A percentile compares a stretch with the other conserved stretches of the same genome.
These are phyloP conservation scores for Entomyzon cyanotis DNA, from an alignment of 2,113 vertebrate species.

Conservation along the genomic window DNA sequence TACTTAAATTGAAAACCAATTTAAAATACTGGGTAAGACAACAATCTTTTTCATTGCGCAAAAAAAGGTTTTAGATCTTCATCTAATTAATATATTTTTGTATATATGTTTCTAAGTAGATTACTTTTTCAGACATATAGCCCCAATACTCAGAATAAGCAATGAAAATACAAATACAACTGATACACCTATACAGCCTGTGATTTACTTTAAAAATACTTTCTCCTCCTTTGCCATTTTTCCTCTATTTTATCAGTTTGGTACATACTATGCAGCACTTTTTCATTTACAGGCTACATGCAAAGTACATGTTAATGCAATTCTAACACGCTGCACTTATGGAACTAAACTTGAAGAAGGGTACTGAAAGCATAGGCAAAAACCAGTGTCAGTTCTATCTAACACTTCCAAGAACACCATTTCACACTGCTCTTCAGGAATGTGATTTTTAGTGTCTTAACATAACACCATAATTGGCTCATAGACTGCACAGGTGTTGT, in stretches of 20 bases:
- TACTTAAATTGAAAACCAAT: constrained; percentile 13
- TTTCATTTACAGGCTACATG: neutral
- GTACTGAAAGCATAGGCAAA: neutral
- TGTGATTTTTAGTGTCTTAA: neutral
- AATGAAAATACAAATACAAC: neutral
- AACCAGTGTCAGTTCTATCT: neutral
- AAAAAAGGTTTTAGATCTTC: constrained; percentile 4
- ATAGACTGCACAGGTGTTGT: neutral
- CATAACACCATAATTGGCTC: neutral
- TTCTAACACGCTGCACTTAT: neutral
- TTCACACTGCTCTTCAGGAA: neutral
- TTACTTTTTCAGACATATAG: constrained; percentile 9
- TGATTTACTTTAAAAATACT: neutral
- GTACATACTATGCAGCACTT: neutral
- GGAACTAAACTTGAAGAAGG: neutral
- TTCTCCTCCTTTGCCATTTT: neutral
- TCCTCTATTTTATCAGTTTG: neutral
- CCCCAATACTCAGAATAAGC: neutral
- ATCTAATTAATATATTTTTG: neutral
- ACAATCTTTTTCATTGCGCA: constrained; percentile 11
- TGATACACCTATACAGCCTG: neutral
- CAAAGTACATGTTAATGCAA: neutral
- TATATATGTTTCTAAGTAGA: neutral
- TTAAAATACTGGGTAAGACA: neutral
- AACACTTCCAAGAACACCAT: neutral